Base-by-base conservation (phyloP, 2,797 vertebrate genomes). In the Schizopygopsis pylzovi region DNA sequence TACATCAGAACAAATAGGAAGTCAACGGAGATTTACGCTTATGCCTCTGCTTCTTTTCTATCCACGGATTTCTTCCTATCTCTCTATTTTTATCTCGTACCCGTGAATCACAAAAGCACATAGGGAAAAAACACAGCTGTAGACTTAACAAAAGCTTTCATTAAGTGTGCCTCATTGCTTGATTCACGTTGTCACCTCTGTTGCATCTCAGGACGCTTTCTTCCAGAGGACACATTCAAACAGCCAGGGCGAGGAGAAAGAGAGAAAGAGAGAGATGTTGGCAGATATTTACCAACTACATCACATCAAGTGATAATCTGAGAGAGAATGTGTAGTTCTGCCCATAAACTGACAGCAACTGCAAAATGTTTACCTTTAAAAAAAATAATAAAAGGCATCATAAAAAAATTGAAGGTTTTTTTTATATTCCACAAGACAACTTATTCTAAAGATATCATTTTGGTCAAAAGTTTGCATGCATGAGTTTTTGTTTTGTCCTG, bases 131-230 rank as follows among this genome's bases (percentile, higher is more conserved):
- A 79, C 71, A 81, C 80, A 78, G 70, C 84, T 61, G 70, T 49
- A 85, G 82, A 81, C 85, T 79, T 81, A 85, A 86, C 87, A 89
- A 83, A 81, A 84, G 45, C 72, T 56, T 76, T 78, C 79, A 56
- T 47, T 87, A 18, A 88, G 85, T 91, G 81, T 16, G 72, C 87
- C 63, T 11, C 88, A 25, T 52, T 63, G 85, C 90, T 88, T 90
- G 90, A 93, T 94, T 92, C 88, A 84, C 72, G 89, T 88, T 92
- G 93, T 93, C 92, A 94, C 88, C 54, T 90, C 85, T 81, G 90
- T 80, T 79, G 88, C 52, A n/a, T 88, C 88, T 41, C 82, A 88
- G 88, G 88, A 91, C 72, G 68, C 52, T n/a, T 88, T 88, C 90
- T 93, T 86, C 88, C 89, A 84, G 90, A 92, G 88, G 83, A 91